Conservation (phyloP, 2,888 invertebrate genomes). For the Microdon myrmicae region DNA sequence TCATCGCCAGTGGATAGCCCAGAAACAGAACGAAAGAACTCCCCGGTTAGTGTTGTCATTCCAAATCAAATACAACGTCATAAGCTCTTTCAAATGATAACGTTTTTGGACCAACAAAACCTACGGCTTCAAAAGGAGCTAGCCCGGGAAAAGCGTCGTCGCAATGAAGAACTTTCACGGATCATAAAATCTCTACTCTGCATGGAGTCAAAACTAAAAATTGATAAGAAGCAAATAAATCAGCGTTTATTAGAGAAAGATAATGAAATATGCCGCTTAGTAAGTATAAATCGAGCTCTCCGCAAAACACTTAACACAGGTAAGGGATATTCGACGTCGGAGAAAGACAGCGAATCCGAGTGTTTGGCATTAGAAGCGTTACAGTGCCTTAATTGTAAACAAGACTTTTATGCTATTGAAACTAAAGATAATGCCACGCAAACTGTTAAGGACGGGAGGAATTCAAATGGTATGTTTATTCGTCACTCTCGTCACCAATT, state of each 20-base stretch:
- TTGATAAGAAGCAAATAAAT: slow-evolving; percentile 65
- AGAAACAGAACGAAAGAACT: slow-evolving; percentile 43
- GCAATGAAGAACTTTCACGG: slow-evolving; percentile 63
- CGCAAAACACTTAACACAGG: slow-evolving; percentile 57
- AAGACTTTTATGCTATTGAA: slow-evolving; percentile 65
- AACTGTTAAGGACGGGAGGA: slow-evolving; percentile 58
- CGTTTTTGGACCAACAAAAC: slow-evolving; percentile 63
- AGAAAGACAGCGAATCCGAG: slow-evolving; percentile 54
- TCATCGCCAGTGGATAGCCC: slow-evolving; percentile 57
- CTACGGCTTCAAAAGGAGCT: slow-evolving; percentile 62
- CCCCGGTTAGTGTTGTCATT: slow-evolving; percentile 5
- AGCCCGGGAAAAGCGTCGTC: slow-evolving; percentile 64
- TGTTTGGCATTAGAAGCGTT: slow-evolving; percentile 63
- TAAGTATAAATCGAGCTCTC: slow-evolving; percentile 61
- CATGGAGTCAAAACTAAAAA: slow-evolving; percentile 65
- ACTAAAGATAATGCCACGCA: slow-evolving; percentile 61
- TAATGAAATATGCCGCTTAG: slow-evolving; percentile 62
- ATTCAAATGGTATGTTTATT: slow-evolving; percentile 57
- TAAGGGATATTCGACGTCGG: slow-evolving; percentile 43
- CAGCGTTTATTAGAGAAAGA: slow-evolving; percentile 64
- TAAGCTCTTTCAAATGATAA: slow-evolving; percentile 62
- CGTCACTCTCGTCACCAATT: background rate
- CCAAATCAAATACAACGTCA: slow-evolving; percentile 59
- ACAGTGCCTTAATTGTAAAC: slow-evolving; percentile 65
- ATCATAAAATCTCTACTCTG: slow-evolving; percentile 65